These are phyloP conservation scores for Unio pictorum DNA, from an alignment of 2,888 invertebrate genomes.

Conservation along the genomic window DNA sequence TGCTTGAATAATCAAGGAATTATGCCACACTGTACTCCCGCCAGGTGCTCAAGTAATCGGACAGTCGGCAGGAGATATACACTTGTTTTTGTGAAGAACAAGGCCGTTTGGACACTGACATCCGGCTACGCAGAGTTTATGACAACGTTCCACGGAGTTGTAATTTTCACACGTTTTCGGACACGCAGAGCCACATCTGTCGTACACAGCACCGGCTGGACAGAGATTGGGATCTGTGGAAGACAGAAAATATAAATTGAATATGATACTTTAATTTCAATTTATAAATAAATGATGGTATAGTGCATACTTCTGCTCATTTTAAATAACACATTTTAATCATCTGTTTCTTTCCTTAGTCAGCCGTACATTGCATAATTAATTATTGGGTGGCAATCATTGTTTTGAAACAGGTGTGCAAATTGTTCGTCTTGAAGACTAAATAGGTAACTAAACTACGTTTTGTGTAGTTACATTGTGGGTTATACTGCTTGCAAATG, in stretches of 20 bases:
- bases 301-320: neutral
- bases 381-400: no score
- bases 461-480: no score
- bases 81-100: constrained; percentile 53
- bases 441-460: no score
- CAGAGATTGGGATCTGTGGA: constrained; percentile 21
- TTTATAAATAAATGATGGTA: neutral
- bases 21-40: neutral
- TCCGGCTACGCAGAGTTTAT: constrained; percentile 50
- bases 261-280: neutral
- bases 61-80: constrained; percentile 50
- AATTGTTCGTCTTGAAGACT: no score
- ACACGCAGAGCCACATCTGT: constrained; percentile 58
- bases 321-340: no score
- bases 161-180: constrained; percentile 55
- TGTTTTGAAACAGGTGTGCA: no score
- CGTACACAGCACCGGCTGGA: constrained; percentile 51
- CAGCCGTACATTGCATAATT: no score
- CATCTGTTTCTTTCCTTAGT: no score
- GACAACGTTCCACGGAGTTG: constrained; percentile 44
- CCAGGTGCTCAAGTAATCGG: constrained; percentile 34
- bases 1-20: no score
- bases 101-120: constrained; percentile 54
- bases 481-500: no score
- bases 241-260: neutral